Evolutionary conservation across 2,797 vertebrate genomes (phyloP), one percentile per base, ranked within the genome.

Genomic region (Dendrocincla fuliginosa): DNA sequence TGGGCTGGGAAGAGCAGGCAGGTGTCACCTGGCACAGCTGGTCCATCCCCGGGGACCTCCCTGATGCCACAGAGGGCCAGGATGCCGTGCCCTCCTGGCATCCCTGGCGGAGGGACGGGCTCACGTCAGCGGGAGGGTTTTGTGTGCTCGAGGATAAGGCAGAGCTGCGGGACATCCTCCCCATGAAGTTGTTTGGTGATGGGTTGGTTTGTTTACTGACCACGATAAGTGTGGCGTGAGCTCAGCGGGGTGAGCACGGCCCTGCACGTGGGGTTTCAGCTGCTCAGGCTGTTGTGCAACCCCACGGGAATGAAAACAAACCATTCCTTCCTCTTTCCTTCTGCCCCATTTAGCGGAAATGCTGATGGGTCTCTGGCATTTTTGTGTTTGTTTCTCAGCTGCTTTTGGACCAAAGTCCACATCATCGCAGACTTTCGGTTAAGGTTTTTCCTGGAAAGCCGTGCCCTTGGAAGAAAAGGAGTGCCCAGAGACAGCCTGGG

Each of bases 1-100:
- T 19, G 42, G n/a, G 75, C 69, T 61, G 32, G 47, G 13, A 53
- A n/a, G 30, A 49, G 52, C 67, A 30, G 27, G 46, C 32, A 46
- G 46, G 24, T 22, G 42, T n/a, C 84, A 52, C 17, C 42, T 6
- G 7, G 7, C 37, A 2, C 24, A 0, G 3, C 53, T 1, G 0
- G 5, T 19, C 18, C 1, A 0, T 24, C n/a, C 41, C 22, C 2
- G n/a, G 57, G 19, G 20, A 33, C 24, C 19, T 82, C 49, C 28
- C 35, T 0, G 4, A 28, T 8, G 49, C 25, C 1, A 0, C 78
- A 2, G 69, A 32, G 5, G 35, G 41, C 4, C 2, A 1, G 17
- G 44, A 23, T 50, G 37, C 52, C 0, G 1, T n/a, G 49, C 44
- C 50, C 68, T 30, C 39, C 69, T 37, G 76, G 28, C 5, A 7